Conservation (phyloP, 1,140 invertebrate species). For the Sarcophaga bullata region DNA sequence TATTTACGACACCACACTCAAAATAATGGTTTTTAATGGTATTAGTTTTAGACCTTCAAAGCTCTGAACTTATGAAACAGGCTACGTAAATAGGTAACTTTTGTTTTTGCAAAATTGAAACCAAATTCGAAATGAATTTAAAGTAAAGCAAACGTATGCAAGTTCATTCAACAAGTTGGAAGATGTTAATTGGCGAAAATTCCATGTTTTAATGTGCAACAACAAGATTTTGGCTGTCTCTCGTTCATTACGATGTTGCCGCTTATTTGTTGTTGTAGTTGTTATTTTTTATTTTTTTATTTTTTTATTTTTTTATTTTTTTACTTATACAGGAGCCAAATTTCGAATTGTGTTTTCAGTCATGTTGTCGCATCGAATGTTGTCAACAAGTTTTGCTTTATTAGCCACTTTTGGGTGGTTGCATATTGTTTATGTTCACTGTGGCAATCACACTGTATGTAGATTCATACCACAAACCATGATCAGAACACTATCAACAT, state of each 20-base stretch:
- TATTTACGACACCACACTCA: too few relatives aligned
- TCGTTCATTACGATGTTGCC: background rate
- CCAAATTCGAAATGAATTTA: conserved; percentile 15
- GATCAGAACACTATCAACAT: conserved; percentile 45
- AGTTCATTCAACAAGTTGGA: conserved; percentile 59
- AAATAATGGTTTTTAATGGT: too few relatives aligned
- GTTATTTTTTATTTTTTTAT: too few relatives aligned
- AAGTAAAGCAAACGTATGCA: conserved; percentile 15
- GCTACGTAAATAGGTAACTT: background rate
- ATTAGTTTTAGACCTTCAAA: background rate
- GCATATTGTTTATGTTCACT: conserved; percentile 43
- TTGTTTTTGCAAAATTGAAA: background rate
- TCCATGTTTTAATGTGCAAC: conserved; percentile 59
- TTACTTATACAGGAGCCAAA: background rate
- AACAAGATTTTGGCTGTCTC: conserved; percentile 46
- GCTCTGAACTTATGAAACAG: conserved; percentile 7
- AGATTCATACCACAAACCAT: conserved; percentile 13
- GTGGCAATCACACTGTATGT: conserved; percentile 8
- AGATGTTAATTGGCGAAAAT: conserved; percentile 66
- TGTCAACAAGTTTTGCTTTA: conserved; percentile 66
- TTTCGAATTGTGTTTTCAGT: conserved; percentile 34
- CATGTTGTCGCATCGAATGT: conserved; percentile 55
- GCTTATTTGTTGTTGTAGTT: background rate
- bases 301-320: too few relatives aligned
- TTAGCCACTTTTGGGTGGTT: conserved; percentile 65